A percentile compares a stretch with the other conserved stretches of the same genome.
phyloP scores from a whole-genome alignment of 2,888 invertebrate genomes.

The Elysia crispata region DNA sequence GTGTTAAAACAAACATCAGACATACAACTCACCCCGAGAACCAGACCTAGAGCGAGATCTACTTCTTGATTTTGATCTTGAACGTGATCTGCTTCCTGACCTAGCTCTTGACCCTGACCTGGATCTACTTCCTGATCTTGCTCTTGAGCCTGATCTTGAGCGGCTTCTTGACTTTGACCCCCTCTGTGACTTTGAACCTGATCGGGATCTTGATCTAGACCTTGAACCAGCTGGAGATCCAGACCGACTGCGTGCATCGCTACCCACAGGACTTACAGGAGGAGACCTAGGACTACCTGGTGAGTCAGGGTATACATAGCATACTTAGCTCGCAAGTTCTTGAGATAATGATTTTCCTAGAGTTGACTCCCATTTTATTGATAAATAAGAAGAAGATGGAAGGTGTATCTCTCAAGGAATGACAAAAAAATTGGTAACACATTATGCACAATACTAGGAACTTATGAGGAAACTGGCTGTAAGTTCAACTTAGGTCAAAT shows the following conservation, averaged over 20 bases:
- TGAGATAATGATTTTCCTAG: not conserved
- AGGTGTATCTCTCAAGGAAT: no score
- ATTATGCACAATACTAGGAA: no score
- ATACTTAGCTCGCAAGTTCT: not conserved
- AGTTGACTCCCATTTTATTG: no score
- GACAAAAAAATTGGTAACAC: no score
- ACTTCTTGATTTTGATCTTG: constrained; percentile 48
- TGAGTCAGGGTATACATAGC: not conserved
- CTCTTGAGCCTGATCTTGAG: constrained; percentile 32
- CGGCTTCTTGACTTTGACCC: constrained; percentile 48
- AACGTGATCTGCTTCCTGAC: constrained; percentile 17
- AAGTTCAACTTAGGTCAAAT: no score
- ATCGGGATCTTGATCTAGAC: constrained; percentile 51
- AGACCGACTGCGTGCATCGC: constrained; percentile 44
- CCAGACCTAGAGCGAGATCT: constrained; percentile 36
- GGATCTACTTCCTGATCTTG: constrained; percentile 36
- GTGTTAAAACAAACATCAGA: not conserved
- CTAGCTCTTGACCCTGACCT: not conserved
- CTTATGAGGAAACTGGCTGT: no score
- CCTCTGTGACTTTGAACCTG: constrained; percentile 45
- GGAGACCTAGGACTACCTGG: constrained; percentile 46
- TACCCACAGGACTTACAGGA: constrained; percentile 47
- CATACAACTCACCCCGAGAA: not conserved
- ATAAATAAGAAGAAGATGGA: no score
- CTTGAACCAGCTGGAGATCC: constrained; percentile 47